phyloP scores from a whole-genome alignment of 2,888 invertebrate genomes.

The Brassicogethes aeneus region DNA sequence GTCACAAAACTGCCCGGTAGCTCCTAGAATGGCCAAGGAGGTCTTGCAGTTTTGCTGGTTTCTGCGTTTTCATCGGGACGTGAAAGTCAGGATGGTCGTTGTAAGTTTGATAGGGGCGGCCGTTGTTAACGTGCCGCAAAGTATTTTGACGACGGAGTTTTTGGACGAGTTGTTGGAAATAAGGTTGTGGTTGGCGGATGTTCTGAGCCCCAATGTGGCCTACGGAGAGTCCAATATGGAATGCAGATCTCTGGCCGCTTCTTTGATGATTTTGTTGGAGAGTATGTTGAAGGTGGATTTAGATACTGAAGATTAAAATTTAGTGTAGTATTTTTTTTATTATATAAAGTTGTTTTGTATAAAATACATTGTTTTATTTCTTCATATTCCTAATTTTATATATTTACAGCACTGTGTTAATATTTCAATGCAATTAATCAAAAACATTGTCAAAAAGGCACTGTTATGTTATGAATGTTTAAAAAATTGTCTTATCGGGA shows the following conservation, averaged over 20 bases:
- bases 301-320: slow-evolving; percentile 9
- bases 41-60: slow-evolving; percentile 58
- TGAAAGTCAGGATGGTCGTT: slow-evolving; percentile 55
- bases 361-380: slow-evolving; percentile 8
- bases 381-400: slow-evolving; percentile 2
- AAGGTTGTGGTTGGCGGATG: slow-evolving; percentile 56
- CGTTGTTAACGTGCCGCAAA: slow-evolving; percentile 51
- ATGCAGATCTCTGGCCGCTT: slow-evolving; percentile 52
- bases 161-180: slow-evolving; percentile 55
- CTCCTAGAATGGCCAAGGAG: slow-evolving; percentile 59
- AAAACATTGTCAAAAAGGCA: too few relatives aligned
- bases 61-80: slow-evolving; percentile 57
- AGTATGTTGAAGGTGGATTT: slow-evolving; percentile 35
- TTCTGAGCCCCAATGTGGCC: slow-evolving; percentile 47
- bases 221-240: slow-evolving; percentile 57
- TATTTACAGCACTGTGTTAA: neutral
- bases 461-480: too few relatives aligned
- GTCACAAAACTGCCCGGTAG: slow-evolving; percentile 58
- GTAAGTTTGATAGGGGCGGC: slow-evolving; percentile 60
- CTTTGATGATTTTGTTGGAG: slow-evolving; percentile 51
- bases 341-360: slow-evolving; percentile 7
- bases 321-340: too few relatives aligned
- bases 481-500: too few relatives aligned
- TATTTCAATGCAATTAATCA: too few relatives aligned
- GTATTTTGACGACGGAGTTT: slow-evolving; percentile 51